Evolutionary conservation across 23 tunicate genomes (phyloP), one percentile per base, ranked within the genome.

Genomic region (Ciona savignyi): DNA sequence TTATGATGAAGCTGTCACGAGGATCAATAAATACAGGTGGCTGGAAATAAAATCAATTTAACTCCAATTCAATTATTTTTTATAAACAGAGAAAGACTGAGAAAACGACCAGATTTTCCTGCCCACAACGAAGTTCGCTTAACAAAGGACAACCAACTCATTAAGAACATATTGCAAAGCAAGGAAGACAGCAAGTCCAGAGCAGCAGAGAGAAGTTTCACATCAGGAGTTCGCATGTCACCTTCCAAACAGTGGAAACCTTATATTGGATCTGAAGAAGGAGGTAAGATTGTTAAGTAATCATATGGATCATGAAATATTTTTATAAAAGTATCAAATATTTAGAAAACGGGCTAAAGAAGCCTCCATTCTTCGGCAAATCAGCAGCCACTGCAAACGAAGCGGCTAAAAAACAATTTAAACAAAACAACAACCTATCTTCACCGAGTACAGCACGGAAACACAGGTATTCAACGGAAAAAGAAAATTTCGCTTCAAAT

Each of bases 171-270:
- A n/a, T 22, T 74, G 27, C 80, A 82, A 49, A 61, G 15, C 22
- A n/a, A 81, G 85, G 26, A 78, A 81, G 78, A 69, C 29, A 33
- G 32, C 33, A 67, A 74, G 6, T 73, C 67, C 34, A n/a, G 23
- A 51, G 35, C 72, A 9, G 26, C 35, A 3, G 27, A n/a, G 3
- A 65, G 28, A 30, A 63, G 32, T 23, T 25, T 30, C 60, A 81
- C 87, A 34, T 19, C 83, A 0, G 80, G 77, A 77, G 78, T 88
- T 2, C 65, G 87, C 23, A 77, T 88, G 96, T 88, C 96, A 51
- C 96, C 96, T 27, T 68, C 81, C 32, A 85, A 88, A 61, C 86
- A 88, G 77, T 88, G 96, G 96, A 88, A 81, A 66, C 96, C 96
- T 2, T 71, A 71, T 35, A 63, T 87, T 11, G n/a, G 62, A 27